Conservation (phyloP, 2,888 invertebrate genomes). For the Baccha elongata region DNA sequence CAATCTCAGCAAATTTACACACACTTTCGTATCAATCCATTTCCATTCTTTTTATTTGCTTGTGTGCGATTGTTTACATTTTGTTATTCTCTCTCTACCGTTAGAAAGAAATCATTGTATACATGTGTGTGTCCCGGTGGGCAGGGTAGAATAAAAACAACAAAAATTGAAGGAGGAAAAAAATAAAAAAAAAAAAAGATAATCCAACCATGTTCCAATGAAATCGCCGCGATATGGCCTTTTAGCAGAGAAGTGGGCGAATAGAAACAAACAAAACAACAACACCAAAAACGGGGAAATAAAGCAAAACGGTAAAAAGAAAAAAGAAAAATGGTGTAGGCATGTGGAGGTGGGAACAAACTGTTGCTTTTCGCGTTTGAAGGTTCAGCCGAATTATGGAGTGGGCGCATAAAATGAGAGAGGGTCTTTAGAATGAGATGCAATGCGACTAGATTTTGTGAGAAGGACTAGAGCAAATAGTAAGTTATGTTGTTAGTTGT, state of each 20-base stretch:
- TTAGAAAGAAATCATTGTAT: constrained; percentile 11
- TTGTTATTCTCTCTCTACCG: constrained; percentile 41
- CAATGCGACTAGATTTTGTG: constrained; percentile 19
- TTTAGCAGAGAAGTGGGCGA: constrained; percentile 57
- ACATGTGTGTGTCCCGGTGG: constrained; percentile 42
- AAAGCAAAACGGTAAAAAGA: constrained; percentile 41
- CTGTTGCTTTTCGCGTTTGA: constrained; percentile 58
- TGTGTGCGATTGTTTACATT: constrained; percentile 62
- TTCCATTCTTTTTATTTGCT: neutral
- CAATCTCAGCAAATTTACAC: neutral
- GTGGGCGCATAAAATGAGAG: constrained; percentile 60
- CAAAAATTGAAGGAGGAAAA: constrained; percentile 9
- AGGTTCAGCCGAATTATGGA: constrained; percentile 31
- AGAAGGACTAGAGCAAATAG: constrained; percentile 22
- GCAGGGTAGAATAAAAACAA: constrained; percentile 63
- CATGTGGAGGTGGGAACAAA: constrained; percentile 72
- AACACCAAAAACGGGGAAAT: constrained; percentile 44
- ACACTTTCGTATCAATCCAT: neutral
- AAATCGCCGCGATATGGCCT: constrained; percentile 60
- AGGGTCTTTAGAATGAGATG: constrained; percentile 44
- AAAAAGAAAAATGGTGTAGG: constrained; percentile 68
- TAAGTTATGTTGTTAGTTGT: neutral
- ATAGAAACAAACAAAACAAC: constrained; percentile 53
- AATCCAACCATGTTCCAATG: constrained; percentile 66
- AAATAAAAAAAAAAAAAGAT: constrained; percentile 29